Evolutionary conservation across 2,888 invertebrate genomes (phyloP).

Genomic region (Apoda limacodes): DNA sequence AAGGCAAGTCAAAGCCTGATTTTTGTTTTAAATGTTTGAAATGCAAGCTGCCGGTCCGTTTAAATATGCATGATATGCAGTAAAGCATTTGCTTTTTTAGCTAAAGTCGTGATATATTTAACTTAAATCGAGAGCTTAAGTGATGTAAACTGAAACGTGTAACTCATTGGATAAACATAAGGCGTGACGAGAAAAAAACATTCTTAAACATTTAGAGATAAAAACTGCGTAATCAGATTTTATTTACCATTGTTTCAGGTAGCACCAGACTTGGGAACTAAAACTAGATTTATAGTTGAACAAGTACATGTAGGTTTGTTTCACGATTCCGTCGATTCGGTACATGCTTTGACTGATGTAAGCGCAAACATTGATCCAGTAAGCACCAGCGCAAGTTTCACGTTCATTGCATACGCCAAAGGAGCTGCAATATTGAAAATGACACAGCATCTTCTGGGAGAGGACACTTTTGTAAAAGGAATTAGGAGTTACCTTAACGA

Average conservation of each 20-base stretch:
- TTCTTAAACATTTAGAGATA: too few relatives aligned
- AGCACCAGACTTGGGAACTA: slow-evolving; percentile 38
- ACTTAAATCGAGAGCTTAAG: too few relatives aligned
- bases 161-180: too few relatives aligned
- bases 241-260: slow-evolving; percentile 28
- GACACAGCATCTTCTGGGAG: slow-evolving; percentile 72
- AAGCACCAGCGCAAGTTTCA: slow-evolving; percentile 73
- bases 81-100: too few relatives aligned
- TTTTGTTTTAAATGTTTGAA: too few relatives aligned
- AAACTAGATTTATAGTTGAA: slow-evolving; percentile 72
- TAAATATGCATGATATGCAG: too few relatives aligned
- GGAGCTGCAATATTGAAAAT: slow-evolving; percentile 74
- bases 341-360: slow-evolving; percentile 70
- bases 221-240: too few relatives aligned
- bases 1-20: too few relatives aligned
- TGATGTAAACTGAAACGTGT: too few relatives aligned
- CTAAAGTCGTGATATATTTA: too few relatives aligned
- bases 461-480: slow-evolving; percentile 57
- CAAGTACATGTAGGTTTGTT: slow-evolving; percentile 74
- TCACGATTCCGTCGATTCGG: slow-evolving; percentile 65
- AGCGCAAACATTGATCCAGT: slow-evolving; percentile 66
- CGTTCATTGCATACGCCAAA: slow-evolving; percentile 77
- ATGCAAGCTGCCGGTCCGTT: too few relatives aligned
- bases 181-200: too few relatives aligned
- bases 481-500: slow-evolving; percentile 62